Conservation (phyloP, 2,888 invertebrate genomes). For the Morinoia aosen region DNA sequence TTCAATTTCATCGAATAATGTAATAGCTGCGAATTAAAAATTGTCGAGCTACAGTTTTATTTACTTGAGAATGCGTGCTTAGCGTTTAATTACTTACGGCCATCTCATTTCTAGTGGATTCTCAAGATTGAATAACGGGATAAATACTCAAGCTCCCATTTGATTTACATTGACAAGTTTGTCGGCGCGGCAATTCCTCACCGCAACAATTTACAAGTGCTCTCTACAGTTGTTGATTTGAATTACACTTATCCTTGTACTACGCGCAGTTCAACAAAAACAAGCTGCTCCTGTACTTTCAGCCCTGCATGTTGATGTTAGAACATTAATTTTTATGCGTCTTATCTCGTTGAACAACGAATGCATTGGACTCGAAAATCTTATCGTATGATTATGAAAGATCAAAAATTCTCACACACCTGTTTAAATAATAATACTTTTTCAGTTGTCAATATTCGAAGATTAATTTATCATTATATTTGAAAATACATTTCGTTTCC, state of each 20-base stretch:
- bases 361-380: not conserved
- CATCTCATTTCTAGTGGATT: not conserved
- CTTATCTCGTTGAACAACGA: not conserved
- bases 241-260: not conserved
- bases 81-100: no score
- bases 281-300: not conserved
- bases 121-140: not conserved
- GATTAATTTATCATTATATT: no score
- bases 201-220: not conserved
- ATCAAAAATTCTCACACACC: no score
- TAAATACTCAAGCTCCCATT: not conserved
- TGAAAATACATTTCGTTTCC: no score
- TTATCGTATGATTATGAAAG: no score
- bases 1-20: no score
- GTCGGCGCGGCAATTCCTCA: not conserved
- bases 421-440: no score
- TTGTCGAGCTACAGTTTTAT: no score
- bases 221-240: not conserved
- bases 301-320: not conserved
- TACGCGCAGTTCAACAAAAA: not conserved
- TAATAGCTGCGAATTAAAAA: no score
- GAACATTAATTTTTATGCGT: not conserved
- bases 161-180: not conserved
- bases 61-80: no score
- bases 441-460: no score